Base-by-base conservation (phyloP, 2,888 invertebrate species). In the Morpho achilles region DNA sequence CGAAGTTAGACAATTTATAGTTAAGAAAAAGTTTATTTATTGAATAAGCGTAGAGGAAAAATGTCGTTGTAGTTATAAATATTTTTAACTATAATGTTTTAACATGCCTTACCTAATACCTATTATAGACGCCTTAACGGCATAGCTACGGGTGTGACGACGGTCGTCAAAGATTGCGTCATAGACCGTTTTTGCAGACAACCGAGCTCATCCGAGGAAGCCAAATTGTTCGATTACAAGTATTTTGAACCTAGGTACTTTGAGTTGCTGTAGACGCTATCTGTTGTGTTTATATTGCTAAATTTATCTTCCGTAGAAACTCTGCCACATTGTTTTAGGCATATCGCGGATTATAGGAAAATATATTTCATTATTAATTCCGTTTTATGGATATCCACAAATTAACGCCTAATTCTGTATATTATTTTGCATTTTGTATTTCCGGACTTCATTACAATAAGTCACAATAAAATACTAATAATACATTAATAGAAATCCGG, bases 81-180 rank as follows among this genome's bases (percentile, higher is more conserved):
- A 16, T 16, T 16, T 9, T 9, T 9, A 9, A 9, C 4, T 2
- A 43, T 9, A 8, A 4, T 43, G 42, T 43, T 9, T 8, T 42
- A 42, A 42, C 42, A 7, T 43, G 4, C 8, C n/a, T 57, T 16
- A 39, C 1, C 40, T 9, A 41, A 6, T 44, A 44, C 44, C 52
- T 55, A 57, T 66, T 66, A 52, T 68, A 95, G 95, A 77, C 93
- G 94, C 69, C 84, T 95, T 72, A 94, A 93, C 81, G 95, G 95
- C 71, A 84, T 95, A 70, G 94, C 94, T 52, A 93, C 94, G 48
- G 95, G 95, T 53, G 91, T 95, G 67, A 92, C 94, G 43, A 93
- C 92, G 56, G 92, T 94, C 65, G 92, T 95, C 74, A 93, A 94
- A 79, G 94, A 92, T 80, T 93, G 93, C 80, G 91, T 94, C 69